Evolutionary conservation across 2,888 invertebrate genomes (phyloP), one percentile per base, ranked within the genome.

Genomic region (Geophilus truncorum): DNA sequence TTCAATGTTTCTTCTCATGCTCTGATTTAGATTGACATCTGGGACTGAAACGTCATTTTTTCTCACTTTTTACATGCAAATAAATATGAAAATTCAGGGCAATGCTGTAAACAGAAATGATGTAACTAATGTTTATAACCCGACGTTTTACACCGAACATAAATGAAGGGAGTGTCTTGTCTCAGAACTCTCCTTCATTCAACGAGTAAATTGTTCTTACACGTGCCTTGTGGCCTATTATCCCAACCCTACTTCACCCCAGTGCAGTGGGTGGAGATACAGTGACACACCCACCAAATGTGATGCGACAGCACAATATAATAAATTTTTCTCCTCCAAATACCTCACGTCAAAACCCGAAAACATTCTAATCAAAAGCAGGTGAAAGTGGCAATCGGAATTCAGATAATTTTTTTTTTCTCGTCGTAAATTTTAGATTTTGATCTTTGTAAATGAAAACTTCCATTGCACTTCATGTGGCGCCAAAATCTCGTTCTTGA

Each of bases 141-240:
- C 25, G 25, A 62, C 25, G 15, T 62, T 62, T 62, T 25, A 5
- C 25, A 9, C 62, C 28, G 25, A 62, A 62, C 62, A 62, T 62
- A 62, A 62, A 62, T 25, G 62, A 62, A n/a, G 28, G 62, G 28
- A 62, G 62, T 62, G 10, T 28, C 15, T 15, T 1, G 25, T 6
- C 25, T 6, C 23, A 62, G 10, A 25, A 62, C 5, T 25, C 62
- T 25, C 23, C 62, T 62, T 62, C 62, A 62, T 62, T 62, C 62
- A 62, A 25, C 62, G 15, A 62, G 28, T 62, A 28, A 62, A 62
- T 28, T 62, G 25, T 62, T 62, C 25, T 45, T 45, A 21, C 62
- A 28, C 62, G 62, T 62, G 62, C 62, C 62, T 62, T 62, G 62
- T 62, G 62, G 62, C 62, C 62, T 28, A 62, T 28, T 62, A 62